Percentiles rank a stretch among this genome's conserved stretches.
Evolutionary conservation across 2,888 invertebrate genomes (phyloP).

Genomic region (Dascillus cervinus): DNA sequence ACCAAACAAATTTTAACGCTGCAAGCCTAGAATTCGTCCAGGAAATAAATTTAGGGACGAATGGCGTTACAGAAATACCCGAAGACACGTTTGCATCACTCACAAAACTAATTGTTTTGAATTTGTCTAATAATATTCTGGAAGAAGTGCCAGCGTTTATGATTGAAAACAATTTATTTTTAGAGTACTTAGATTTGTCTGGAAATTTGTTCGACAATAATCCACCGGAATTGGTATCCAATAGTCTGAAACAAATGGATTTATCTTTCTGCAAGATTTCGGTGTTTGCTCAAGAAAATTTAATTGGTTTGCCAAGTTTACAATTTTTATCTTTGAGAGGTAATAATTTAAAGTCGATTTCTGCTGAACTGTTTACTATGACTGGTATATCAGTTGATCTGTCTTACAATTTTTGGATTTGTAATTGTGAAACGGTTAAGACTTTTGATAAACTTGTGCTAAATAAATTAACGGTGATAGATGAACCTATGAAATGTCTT

Average conservation of each 20-base stretch:
- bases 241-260: neutral
- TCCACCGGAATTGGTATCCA: neutral
- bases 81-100: conserved; percentile 3
- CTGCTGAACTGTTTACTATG: neutral
- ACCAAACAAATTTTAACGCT: conserved; percentile 2
- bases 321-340: neutral
- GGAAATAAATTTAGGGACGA: conserved; percentile 2
- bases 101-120: conserved; percentile 1
- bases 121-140: conserved; percentile 7
- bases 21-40: conserved; percentile 2
- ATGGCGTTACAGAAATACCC: conserved; percentile 4
- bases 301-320: neutral
- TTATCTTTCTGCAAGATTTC: neutral
- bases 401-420: neutral
- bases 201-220: conserved; percentile 1
- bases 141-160: conserved; percentile 3
- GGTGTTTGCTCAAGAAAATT: neutral
- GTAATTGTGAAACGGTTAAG: neutral
- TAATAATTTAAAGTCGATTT: neutral
- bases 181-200: conserved; percentile 4
- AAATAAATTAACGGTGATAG: neutral
- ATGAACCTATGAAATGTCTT: neutral
- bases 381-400: neutral
- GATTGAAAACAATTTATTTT: conserved; percentile 6
- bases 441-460: neutral